Percentiles rank a stretch among this genome's conserved stretches.
These are phyloP conservation scores for Chionis minor DNA, from an alignment of 2,113 vertebrate genomes.

Conservation along the genomic window DNA sequence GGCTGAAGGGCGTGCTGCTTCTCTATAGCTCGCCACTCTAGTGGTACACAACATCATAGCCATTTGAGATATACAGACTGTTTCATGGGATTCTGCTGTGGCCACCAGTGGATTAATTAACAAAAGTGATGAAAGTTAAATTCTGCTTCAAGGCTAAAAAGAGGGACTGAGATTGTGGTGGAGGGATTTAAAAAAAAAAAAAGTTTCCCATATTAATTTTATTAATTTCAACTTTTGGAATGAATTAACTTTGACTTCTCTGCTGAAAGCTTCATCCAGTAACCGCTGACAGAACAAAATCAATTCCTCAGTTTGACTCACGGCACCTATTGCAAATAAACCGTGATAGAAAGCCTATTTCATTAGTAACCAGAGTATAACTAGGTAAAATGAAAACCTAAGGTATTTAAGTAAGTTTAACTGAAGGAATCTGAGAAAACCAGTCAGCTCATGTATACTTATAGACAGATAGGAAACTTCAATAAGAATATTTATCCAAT, in stretches of 20 bases:
- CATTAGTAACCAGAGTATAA: neutral
- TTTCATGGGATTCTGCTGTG: neutral
- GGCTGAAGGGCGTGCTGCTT: neutral
- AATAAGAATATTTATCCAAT: neutral
- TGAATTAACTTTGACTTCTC: neutral
- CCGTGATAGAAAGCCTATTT: neutral
- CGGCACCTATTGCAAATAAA: neutral
- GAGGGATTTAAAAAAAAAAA: neutral
- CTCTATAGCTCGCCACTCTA: neutral
- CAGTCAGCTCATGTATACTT: neutral
- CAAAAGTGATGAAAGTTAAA: neutral
- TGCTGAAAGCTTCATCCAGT: neutral
- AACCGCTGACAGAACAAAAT: neutral
- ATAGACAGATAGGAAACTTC: neutral
- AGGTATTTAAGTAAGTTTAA: neutral
- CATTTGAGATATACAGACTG: neutral
- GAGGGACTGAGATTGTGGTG: neutral
- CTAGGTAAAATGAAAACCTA: neutral
- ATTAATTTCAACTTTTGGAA: neutral
- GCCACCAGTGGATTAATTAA: slow-evolving; percentile 9
- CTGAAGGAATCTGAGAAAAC: neutral
- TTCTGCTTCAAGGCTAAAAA: neutral
- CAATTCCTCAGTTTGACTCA: neutral
- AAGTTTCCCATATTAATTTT: neutral
- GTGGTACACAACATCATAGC: neutral